phyloP scores from a whole-genome alignment of 2,113 vertebrate genomes.

The Strigops habroptila region DNA sequence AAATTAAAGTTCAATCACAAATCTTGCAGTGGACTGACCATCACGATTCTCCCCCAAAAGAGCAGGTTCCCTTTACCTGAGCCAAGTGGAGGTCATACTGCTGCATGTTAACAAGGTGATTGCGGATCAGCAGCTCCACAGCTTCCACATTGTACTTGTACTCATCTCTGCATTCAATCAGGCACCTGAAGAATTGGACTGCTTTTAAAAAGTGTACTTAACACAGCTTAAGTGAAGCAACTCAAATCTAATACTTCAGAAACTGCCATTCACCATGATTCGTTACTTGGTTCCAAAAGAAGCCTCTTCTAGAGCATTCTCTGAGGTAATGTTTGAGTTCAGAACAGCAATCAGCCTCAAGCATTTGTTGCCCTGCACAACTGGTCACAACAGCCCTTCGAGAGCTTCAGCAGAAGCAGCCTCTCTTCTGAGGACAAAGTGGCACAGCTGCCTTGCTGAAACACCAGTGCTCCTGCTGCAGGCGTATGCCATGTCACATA shows the following conservation, averaged over 20 bases:
- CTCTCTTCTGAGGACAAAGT: background rate
- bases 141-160: slow-evolving; percentile 99
- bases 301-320: background rate
- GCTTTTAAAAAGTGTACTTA: background rate
- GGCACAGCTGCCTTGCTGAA: background rate
- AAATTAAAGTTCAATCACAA: background rate
- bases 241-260: background rate
- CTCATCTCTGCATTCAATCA: slow-evolving; percentile 97
- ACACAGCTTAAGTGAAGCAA: background rate
- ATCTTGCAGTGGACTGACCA: background rate
- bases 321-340: background rate
- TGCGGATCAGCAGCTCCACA: slow-evolving; percentile 93
- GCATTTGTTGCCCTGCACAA: background rate
- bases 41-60: background rate
- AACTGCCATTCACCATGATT: background rate
- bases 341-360: background rate
- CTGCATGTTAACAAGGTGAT: slow-evolving; percentile 98
- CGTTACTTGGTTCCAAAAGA: background rate
- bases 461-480: background rate
- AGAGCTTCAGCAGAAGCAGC: background rate
- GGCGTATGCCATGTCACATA: background rate
- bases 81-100: slow-evolving; percentile 97
- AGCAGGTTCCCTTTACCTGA: slow-evolving; percentile 79
- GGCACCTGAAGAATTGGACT: slow-evolving; percentile 79
- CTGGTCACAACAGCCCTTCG: background rate